Percentiles rank a stretch among this genome's conserved stretches.
Conservation (phyloP, 2,888 invertebrate species). For the Scaptomyza polygonia region DNA sequence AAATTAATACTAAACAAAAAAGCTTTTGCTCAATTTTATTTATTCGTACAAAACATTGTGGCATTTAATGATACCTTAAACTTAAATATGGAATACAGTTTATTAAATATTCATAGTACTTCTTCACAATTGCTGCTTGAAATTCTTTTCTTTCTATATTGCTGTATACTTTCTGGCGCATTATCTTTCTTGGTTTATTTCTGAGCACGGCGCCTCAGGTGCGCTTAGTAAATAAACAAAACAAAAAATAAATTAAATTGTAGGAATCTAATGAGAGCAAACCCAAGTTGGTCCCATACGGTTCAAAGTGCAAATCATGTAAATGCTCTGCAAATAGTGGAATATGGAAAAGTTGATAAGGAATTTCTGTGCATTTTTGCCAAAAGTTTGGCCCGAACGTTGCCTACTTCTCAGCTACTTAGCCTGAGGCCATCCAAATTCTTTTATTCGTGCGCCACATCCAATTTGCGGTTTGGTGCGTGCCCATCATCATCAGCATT, state of each 20-base stretch:
- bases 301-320: constrained; percentile 66
- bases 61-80: too few species aligned
- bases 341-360: constrained; percentile 4
- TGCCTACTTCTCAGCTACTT: constrained; percentile 68
- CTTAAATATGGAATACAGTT: too few species aligned
- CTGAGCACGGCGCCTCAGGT: constrained; percentile 64
- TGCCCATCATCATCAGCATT: constrained; percentile 80
- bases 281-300: constrained; percentile 18
- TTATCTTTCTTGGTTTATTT: constrained; percentile 26
- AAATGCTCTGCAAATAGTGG: constrained; percentile 68
- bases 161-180: too few species aligned
- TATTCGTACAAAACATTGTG: too few species aligned
- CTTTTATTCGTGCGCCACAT: constrained; percentile 52
- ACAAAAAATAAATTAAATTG: constrained; percentile 71
- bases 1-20: too few species aligned
- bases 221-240: constrained; percentile 69
- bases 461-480: constrained; percentile 73
- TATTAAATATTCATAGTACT: too few species aligned
- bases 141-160: too few species aligned
- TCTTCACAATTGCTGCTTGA: too few species aligned
- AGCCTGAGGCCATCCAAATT: constrained; percentile 64
- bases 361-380: constrained; percentile 34
- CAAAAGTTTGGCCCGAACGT: constrained; percentile 36
- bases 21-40: too few species aligned
- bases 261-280: constrained; percentile 67